Evolutionary conservation across 53 echinoderm and acorn worm genomes (phyloP).

Genomic region (Glandiceps talaboti): DNA sequence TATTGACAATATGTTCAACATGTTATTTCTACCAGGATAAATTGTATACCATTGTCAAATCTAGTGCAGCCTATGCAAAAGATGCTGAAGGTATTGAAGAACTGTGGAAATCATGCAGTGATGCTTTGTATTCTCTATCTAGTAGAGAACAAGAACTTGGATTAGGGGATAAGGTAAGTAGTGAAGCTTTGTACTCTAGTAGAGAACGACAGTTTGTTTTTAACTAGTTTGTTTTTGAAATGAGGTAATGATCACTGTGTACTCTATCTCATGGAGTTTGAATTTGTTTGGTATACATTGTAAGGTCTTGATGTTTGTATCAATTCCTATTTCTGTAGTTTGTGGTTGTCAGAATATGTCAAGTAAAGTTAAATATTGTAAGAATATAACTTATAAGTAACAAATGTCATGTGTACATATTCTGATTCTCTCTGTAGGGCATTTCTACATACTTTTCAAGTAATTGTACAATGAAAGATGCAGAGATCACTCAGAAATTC

Average conservation of each 20-base stretch:
- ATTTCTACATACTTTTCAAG: constrained; percentile 81
- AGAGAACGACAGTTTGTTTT: background rate
- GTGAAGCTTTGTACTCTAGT: background rate
- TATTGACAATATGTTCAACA: too few species aligned
- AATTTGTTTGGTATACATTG: too few species aligned
- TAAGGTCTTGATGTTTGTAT: too few species aligned
- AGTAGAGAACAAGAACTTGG: constrained; percentile 70
- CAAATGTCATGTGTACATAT: too few species aligned
- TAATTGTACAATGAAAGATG: constrained; percentile 83
- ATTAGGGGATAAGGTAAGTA: constrained; percentile 72
- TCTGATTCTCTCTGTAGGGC: constrained; percentile 48
- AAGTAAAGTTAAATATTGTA: too few species aligned
- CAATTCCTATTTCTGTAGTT: too few species aligned
- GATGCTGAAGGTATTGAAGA: constrained; percentile 48
- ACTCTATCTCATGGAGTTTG: too few species aligned
- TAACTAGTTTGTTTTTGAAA: background rate
- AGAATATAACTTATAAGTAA: too few species aligned
- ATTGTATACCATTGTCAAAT: constrained; percentile 45
- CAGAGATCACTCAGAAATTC: constrained; percentile 76
- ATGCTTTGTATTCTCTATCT: constrained; percentile 55
- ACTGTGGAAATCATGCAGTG: constrained; percentile 39
- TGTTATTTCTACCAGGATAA: too few species aligned
- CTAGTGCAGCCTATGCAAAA: constrained; percentile 73
- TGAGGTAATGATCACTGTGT: too few species aligned
- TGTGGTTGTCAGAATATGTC: too few species aligned